These are phyloP conservation scores for Phrixothrix hirtus DNA, from an alignment of 2,888 invertebrate genomes.

Conservation along the genomic window DNA sequence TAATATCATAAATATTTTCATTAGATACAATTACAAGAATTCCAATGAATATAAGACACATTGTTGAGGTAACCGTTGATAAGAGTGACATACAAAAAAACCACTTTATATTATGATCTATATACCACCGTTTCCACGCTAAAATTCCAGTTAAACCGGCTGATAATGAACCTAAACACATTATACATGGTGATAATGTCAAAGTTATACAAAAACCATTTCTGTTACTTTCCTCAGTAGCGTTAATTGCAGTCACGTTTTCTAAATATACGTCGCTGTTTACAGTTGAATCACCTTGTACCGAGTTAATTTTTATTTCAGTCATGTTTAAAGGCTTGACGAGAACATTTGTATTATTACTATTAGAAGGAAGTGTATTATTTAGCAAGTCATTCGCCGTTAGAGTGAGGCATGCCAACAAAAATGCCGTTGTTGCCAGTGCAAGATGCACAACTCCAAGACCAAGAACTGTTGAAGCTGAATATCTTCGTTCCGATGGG, in stretches of 20 bases:
- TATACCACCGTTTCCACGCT: slow-evolving; percentile 69
- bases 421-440: slow-evolving; percentile 62
- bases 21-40: slow-evolving; percentile 27
- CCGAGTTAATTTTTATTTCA: slow-evolving; percentile 3
- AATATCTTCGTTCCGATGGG: slow-evolving; percentile 69
- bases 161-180: slow-evolving; percentile 59
- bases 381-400: slow-evolving; percentile 18
- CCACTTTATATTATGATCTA: slow-evolving; percentile 67
- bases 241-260: background rate
- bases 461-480: slow-evolving; percentile 69
- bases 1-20: slow-evolving; percentile 11
- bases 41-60: slow-evolving; percentile 42
- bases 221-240: background rate
- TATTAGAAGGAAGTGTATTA: no score
- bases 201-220: slow-evolving; percentile 44
- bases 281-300: slow-evolving; percentile 1
- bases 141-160: slow-evolving; percentile 62
- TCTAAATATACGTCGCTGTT: background rate
- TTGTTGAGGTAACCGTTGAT: slow-evolving; percentile 56
- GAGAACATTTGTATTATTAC: no score
- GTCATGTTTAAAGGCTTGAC: background rate
- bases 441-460: slow-evolving; percentile 66
- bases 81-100: slow-evolving; percentile 63
- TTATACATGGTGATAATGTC: slow-evolving; percentile 59
- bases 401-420: slow-evolving; percentile 60